A percentile compares a stretch with the other conserved stretches of the same genome.
Evolutionary conservation across 2,113 vertebrate genomes (phyloP).

Genomic region (Leucopternis melanops): DNA sequence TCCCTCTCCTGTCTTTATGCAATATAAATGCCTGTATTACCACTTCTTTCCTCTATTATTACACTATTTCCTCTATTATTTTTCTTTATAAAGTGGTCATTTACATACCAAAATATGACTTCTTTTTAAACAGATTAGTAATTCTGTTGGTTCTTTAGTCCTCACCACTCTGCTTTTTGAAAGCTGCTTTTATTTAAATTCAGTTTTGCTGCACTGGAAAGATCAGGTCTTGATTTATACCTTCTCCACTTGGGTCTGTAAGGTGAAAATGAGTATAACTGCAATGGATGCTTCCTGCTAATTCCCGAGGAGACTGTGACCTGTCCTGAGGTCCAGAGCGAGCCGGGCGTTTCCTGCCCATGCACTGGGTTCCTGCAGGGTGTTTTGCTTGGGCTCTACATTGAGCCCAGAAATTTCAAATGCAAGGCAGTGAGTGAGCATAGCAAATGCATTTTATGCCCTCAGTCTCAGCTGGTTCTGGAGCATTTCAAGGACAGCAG

Average conservation of each 20-base stretch:
- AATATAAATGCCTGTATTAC: not conserved
- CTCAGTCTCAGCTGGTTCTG: not conserved
- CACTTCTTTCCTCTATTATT: not conserved
- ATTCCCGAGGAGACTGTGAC: not conserved
- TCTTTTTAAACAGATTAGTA: constrained; percentile 1
- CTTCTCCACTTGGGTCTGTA: not conserved
- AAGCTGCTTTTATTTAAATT: constrained; percentile 44
- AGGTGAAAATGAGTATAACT: too few relatives aligned
- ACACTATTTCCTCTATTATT: not conserved
- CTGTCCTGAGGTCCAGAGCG: not conserved
- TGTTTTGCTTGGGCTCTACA: not conserved
- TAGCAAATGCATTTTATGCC: not conserved
- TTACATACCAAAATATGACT: constrained; percentile 11
- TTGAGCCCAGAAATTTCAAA: not conserved
- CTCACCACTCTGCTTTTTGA: not conserved
- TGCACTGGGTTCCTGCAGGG: not conserved
- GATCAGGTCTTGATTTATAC: constrained; percentile 6
- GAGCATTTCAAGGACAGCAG: not conserved
- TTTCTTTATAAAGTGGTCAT: not conserved
- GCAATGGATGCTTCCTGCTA: too few relatives aligned
- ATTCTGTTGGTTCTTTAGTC: not conserved
- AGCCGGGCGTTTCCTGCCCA: not conserved
- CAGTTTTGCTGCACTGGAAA: constrained; percentile 25
- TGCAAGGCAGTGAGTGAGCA: not conserved
- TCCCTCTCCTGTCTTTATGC: not conserved